phyloP scores from a whole-genome alignment of 2,113 vertebrate species.

The Myotis yumanensis region DNA sequence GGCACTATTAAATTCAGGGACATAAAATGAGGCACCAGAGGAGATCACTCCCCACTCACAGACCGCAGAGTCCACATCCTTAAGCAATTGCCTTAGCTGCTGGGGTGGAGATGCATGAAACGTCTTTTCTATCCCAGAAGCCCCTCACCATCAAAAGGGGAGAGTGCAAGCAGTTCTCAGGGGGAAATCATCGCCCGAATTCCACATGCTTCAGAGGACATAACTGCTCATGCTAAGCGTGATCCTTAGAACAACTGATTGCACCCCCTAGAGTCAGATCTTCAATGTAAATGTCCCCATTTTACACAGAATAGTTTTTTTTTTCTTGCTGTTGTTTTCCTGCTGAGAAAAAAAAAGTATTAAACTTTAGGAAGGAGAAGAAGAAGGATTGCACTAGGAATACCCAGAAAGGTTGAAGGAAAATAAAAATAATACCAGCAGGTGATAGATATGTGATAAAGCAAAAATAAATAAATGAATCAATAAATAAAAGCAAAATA shows the following conservation, averaged over 20 bases:
- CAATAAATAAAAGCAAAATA: not conserved
- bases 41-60: constrained; percentile 75
- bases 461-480: not conserved
- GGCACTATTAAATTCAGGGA: constrained; percentile 77
- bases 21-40: constrained; percentile 77
- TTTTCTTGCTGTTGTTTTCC: not conserved
- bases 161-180: not conserved
- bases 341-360: not conserved
- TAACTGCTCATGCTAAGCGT: not conserved
- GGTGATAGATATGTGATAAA: not conserved
- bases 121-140: constrained; percentile 59
- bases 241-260: not conserved
- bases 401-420: not conserved
- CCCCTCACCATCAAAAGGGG: not conserved
- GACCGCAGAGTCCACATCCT: constrained; percentile 57
- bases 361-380: not conserved
- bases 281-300: not conserved
- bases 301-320: not conserved
- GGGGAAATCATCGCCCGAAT: not conserved
- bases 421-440: not conserved
- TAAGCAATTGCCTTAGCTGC: constrained; percentile 54
- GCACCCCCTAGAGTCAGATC: not conserved
- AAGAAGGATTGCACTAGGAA: not conserved
- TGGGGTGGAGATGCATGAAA: not conserved
- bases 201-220: not conserved